Conservation (phyloP, 2,113 vertebrate species). For the Apodemus sylvaticus region DNA sequence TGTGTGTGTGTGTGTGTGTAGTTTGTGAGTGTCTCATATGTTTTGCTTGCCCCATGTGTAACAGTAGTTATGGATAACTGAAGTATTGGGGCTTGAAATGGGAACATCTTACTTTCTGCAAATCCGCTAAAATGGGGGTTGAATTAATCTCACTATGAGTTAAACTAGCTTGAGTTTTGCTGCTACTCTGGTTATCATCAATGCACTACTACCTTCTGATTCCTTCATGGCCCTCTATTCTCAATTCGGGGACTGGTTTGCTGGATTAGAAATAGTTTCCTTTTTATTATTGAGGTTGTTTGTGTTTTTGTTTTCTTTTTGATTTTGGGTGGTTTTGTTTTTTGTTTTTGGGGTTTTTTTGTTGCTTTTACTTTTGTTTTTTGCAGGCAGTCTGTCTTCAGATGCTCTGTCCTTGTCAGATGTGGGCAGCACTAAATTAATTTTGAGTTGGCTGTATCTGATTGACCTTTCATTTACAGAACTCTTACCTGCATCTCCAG, state of each 20-base stretch:
- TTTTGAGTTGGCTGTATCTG: neutral
- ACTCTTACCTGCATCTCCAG: neutral
- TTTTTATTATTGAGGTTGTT: neutral
- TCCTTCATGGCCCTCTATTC: neutral
- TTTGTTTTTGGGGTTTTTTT: no score
- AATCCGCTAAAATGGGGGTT: neutral
- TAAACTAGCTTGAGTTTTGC: neutral
- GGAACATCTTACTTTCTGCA: neutral
- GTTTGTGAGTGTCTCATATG: neutral
- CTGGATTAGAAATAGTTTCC: neutral
- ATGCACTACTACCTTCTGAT: neutral
- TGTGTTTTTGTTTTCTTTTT: no score
- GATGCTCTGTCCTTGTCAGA: neutral
- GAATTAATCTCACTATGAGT: neutral
- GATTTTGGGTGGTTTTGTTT: no score
- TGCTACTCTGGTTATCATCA: neutral
- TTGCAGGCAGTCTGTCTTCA: neutral
- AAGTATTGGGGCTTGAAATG: neutral
- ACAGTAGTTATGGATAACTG: neutral
- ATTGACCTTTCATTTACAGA: conserved; percentile 38
- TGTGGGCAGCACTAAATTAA: conserved; percentile 2
- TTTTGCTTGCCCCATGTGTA: neutral
- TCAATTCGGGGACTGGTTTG: neutral
- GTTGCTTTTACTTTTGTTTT: no score
- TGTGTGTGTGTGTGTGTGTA: neutral